Evolutionary conservation across 2,797 vertebrate genomes (phyloP).

Genomic region (Amphiprion clarkii): DNA sequence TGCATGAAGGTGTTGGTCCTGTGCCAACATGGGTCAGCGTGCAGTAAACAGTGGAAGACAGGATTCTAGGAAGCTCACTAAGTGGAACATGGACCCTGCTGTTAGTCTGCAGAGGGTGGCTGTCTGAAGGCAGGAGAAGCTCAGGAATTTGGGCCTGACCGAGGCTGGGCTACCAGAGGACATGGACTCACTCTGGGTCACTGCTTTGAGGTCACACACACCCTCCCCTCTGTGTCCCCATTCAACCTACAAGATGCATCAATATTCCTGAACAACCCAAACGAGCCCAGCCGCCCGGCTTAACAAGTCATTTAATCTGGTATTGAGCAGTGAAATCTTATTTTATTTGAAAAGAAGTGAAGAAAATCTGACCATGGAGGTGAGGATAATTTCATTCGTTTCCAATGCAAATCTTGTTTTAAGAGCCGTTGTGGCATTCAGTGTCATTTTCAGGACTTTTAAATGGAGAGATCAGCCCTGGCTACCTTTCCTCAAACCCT

Average conservation of each 20-base stretch:
- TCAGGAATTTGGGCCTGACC: slow-evolving; percentile 78
- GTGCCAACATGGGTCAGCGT: slow-evolving; percentile 49
- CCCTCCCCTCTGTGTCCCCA: slow-evolving; percentile 59
- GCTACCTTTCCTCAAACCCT: background rate
- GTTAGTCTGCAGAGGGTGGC: slow-evolving; percentile 65
- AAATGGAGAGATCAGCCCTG: background rate
- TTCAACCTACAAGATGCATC: slow-evolving; percentile 74
- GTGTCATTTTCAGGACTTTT: slow-evolving; percentile 1
- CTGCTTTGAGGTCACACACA: slow-evolving; percentile 73
- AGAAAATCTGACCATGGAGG: background rate
- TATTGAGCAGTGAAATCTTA: slow-evolving; percentile 39
- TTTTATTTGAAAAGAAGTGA: slow-evolving; percentile 30
- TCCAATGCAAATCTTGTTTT: slow-evolving; percentile 27
- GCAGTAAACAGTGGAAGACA: slow-evolving; percentile 53
- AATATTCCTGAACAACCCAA: slow-evolving; percentile 44
- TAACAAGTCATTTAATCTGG: slow-evolving; percentile 43
- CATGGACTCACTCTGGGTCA: slow-evolving; percentile 81
- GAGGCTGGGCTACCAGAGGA: slow-evolving; percentile 68
- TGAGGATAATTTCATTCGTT: slow-evolving; percentile 18
- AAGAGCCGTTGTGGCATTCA: background rate
- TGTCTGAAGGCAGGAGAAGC: slow-evolving; percentile 64
- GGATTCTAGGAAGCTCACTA: slow-evolving; percentile 44
- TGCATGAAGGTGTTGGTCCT: slow-evolving; percentile 49
- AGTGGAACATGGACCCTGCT: slow-evolving; percentile 64
- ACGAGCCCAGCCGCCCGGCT: slow-evolving; percentile 21